Evolutionary conservation across 2,888 invertebrate species (phyloP).

Genomic region (Hipparchia sbordonii): DNA sequence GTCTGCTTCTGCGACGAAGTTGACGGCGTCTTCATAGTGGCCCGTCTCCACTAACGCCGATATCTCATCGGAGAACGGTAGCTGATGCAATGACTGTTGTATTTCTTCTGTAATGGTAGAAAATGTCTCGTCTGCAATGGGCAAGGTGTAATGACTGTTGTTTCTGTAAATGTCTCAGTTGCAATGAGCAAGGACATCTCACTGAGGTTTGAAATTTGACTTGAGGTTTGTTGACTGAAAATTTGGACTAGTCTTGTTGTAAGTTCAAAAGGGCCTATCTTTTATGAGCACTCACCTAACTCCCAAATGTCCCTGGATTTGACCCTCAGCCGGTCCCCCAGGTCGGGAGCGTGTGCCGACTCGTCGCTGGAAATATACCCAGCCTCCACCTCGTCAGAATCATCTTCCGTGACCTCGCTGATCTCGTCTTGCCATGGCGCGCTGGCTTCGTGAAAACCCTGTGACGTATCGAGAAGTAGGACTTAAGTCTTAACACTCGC

Average conservation of each 20-base stretch:
- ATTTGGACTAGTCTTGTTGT: too few species aligned
- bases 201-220: too few species aligned
- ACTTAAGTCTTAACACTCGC: too few species aligned
- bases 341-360: constrained; percentile 73
- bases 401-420: constrained; percentile 66
- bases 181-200: not conserved
- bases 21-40: constrained; percentile 70
- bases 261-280: too few species aligned
- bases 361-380: constrained; percentile 83
- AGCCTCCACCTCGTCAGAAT: constrained; percentile 67
- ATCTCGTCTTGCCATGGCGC: constrained; percentile 71
- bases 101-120: constrained; percentile 64
- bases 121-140: not conserved
- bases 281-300: constrained; percentile 53
- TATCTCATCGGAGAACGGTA: constrained; percentile 76
- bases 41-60: constrained; percentile 66
- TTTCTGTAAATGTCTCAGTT: constrained; percentile 53
- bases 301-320: constrained; percentile 78
- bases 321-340: constrained; percentile 68
- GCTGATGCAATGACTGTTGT: constrained; percentile 59
- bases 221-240: too few species aligned
- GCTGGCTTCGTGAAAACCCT: constrained; percentile 68
- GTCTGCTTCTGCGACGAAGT: constrained; percentile 50
- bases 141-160: constrained; percentile 54
- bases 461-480: not conserved